Percentiles rank a stretch among this genome's conserved stretches.
Evolutionary conservation across 2,797 vertebrate species (phyloP).

Genomic region (Hypotaenidia philippensis): DNA sequence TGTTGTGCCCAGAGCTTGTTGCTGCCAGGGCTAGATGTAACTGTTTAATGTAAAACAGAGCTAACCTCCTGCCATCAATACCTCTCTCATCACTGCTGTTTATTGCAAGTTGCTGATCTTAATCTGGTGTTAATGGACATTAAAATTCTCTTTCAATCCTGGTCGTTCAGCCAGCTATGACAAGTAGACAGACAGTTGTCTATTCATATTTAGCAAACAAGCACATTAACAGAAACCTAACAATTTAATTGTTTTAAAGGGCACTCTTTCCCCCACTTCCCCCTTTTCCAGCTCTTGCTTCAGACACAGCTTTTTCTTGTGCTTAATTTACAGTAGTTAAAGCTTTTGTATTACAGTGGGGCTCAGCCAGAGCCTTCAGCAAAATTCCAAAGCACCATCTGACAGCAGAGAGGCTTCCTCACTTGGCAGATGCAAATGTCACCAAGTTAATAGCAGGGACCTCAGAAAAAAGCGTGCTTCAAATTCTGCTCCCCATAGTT

Average conservation of each 20-base stretch:
- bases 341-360: slow-evolving; percentile 2
- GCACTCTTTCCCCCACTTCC: background rate
- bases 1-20: background rate
- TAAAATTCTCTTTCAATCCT: slow-evolving; percentile 34
- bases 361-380: slow-evolving; percentile 32
- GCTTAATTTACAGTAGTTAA: slow-evolving; percentile 40
- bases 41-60: slow-evolving; percentile 31
- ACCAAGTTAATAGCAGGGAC: background rate
- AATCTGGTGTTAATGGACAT: slow-evolving; percentile 62
- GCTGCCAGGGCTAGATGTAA: slow-evolving; percentile 25
- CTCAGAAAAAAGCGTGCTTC: background rate
- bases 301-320: background rate
- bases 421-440: slow-evolving; percentile 44
- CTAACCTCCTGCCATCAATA: slow-evolving; percentile 27
- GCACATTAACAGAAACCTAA: background rate
- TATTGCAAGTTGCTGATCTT: slow-evolving; percentile 42
- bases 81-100: background rate
- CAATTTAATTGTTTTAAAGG: slow-evolving; percentile 14
- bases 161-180: slow-evolving; percentile 31
- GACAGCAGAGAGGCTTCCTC: slow-evolving; percentile 22
- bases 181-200: slow-evolving; percentile 27
- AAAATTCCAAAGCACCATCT: slow-evolving; percentile 46
- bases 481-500: background rate
- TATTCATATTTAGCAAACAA: background rate
- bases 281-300: background rate